These are phyloP conservation scores for Phoxinus phoxinus DNA, from an alignment of 2,113 vertebrate species.

Conservation along the genomic window DNA sequence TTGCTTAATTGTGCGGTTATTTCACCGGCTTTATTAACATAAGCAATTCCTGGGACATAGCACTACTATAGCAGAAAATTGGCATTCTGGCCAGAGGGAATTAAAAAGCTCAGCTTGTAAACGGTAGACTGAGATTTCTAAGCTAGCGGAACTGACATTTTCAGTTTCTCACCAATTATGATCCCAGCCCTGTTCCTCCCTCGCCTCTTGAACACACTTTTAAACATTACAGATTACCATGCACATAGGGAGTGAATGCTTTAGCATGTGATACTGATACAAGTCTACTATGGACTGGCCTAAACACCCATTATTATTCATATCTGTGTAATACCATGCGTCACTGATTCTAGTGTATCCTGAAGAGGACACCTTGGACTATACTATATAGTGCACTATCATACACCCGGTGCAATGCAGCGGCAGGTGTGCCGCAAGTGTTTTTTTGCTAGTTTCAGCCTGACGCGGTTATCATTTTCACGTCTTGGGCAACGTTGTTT, in stretches of 20 bases:
- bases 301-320: not conserved
- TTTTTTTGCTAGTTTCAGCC: no score
- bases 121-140: constrained; percentile 78
- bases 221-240: constrained; percentile 37
- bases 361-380: not conserved
- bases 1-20: constrained; percentile 89
- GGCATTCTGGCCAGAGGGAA: constrained; percentile 86
- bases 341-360: not conserved
- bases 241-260: constrained; percentile 40
- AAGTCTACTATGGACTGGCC: not conserved
- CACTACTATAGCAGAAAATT: constrained; percentile 92
- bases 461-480: no score
- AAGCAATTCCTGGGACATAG: constrained; percentile 83
- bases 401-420: no score
- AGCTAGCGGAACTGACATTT: constrained; percentile 87
- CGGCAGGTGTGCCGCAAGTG: no score
- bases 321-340: not conserved
- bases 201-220: constrained; percentile 35
- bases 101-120: constrained; percentile 83
- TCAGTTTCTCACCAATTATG: constrained; percentile 72
- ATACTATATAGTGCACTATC: not conserved
- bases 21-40: constrained; percentile 82
- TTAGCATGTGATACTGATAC: not conserved
- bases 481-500: no score
- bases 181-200: constrained; percentile 55